phyloP scores from a whole-genome alignment of 2,888 invertebrate species.

The Andrena dorsata region DNA sequence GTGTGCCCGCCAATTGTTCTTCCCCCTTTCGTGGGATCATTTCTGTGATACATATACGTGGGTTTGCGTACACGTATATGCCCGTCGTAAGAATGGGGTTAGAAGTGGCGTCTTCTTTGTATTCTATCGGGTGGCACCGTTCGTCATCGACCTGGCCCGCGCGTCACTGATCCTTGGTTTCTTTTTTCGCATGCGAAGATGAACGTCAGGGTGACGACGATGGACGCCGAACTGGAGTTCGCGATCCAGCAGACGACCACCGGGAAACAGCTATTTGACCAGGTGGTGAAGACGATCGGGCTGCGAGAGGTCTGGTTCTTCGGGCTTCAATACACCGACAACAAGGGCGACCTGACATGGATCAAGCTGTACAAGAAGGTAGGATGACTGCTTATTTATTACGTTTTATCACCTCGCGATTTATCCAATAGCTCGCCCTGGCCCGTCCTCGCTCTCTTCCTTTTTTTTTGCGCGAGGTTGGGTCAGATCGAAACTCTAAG shows the following conservation, averaged over 20 bases:
- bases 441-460: background rate
- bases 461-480: background rate
- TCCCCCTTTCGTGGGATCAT: constrained; percentile 1
- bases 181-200: constrained; percentile 88
- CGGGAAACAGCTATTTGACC: constrained; percentile 99
- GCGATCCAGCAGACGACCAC: constrained; percentile 99
- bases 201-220: constrained; percentile 99
- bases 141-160: background rate
- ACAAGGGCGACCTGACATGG: constrained; percentile 99
- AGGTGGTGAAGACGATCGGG: constrained; percentile 99
- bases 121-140: constrained; percentile 24
- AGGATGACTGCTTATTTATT: constrained; percentile 80
- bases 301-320: constrained; percentile 99
- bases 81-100: constrained; percentile 5
- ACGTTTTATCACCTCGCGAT: background rate
- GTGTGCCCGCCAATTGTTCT: background rate
- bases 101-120: constrained; percentile 26
- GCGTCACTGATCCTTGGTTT: constrained; percentile 30
- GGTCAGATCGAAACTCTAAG: background rate
- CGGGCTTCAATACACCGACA: constrained; percentile 99
- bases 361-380: constrained; percentile 99
- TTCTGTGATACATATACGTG: background rate
- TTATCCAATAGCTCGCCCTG: background rate
- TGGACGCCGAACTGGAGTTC: constrained; percentile 99
- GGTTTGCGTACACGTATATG: no score